Conservation (phyloP, 2,888 invertebrate genomes). For the Ctena decussata region DNA sequence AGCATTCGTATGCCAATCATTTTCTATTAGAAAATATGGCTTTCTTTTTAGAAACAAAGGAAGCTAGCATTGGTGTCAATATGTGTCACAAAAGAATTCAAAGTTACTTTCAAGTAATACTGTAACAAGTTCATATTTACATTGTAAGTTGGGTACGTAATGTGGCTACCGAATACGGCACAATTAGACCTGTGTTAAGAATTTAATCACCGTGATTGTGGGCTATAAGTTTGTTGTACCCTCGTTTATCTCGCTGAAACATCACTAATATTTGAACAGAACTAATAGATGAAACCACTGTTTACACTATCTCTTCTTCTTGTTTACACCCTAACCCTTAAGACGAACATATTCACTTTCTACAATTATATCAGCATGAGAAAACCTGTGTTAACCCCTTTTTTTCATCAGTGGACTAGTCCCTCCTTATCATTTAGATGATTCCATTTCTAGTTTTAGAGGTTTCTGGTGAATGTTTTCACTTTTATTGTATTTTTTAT, state of each 20-base stretch:
- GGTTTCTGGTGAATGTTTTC: too few relatives aligned
- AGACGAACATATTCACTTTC: background rate
- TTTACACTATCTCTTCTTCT: background rate
- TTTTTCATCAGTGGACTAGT: too few relatives aligned
- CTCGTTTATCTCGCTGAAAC: background rate
- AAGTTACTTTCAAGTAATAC: background rate
- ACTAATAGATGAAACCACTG: background rate
- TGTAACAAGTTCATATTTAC: background rate
- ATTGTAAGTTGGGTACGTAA: background rate
- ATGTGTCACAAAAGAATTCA: background rate
- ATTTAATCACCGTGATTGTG: constrained; percentile 5
- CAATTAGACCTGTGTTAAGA: background rate
- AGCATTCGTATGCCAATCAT: too few relatives aligned
- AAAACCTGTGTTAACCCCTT: too few relatives aligned
- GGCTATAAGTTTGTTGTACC: constrained; percentile 10
- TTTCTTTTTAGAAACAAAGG: too few relatives aligned
- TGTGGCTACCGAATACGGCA: background rate
- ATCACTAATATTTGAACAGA: background rate
- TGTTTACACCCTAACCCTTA: background rate
- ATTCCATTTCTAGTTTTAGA: too few relatives aligned
- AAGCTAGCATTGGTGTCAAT: too few relatives aligned
- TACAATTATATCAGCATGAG: too few relatives aligned
- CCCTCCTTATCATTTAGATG: too few relatives aligned
- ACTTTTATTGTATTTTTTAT: too few relatives aligned
- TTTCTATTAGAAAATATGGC: too few relatives aligned